Evolutionary conservation across 1,140 invertebrate species (phyloP).

Genomic region (Delia radicum): DNA sequence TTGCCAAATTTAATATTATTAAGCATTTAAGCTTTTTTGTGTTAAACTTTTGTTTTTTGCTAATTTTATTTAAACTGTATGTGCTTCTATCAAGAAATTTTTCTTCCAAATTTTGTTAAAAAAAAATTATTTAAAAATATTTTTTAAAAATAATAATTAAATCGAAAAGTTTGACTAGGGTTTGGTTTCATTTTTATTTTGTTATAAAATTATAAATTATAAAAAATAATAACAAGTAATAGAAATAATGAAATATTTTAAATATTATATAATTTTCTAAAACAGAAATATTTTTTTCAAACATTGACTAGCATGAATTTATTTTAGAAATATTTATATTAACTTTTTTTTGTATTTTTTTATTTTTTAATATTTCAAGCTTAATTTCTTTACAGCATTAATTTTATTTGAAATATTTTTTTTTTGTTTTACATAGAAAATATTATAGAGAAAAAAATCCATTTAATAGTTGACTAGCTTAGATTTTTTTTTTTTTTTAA

Average conservation of each 20-base stretch:
- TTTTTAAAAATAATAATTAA: not conserved
- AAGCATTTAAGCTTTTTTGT: too few species aligned
- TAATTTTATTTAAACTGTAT: not conserved
- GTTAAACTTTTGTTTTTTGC: not conserved
- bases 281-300: not conserved
- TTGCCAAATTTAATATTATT: conserved; percentile 1
- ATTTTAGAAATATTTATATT: not conserved
- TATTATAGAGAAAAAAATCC: not conserved
- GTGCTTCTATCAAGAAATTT: too few species aligned
- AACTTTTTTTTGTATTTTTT: not conserved
- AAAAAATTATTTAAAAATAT: not conserved
- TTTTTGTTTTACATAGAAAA: not conserved
- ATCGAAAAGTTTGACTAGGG: not conserved
- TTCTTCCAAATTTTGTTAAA: conserved; percentile 11
- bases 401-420: not conserved
- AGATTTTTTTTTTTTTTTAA: not conserved
- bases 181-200: not conserved
- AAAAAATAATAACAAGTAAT: not conserved
- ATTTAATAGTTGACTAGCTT: not conserved
- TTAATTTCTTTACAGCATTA: not conserved
- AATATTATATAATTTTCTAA: not conserved
- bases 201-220: not conserved
- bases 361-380: not conserved
- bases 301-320: conserved; percentile 12
- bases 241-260: not conserved